phyloP scores from a whole-genome alignment of 2,797 vertebrate genomes.

The Vipera latastei region DNA sequence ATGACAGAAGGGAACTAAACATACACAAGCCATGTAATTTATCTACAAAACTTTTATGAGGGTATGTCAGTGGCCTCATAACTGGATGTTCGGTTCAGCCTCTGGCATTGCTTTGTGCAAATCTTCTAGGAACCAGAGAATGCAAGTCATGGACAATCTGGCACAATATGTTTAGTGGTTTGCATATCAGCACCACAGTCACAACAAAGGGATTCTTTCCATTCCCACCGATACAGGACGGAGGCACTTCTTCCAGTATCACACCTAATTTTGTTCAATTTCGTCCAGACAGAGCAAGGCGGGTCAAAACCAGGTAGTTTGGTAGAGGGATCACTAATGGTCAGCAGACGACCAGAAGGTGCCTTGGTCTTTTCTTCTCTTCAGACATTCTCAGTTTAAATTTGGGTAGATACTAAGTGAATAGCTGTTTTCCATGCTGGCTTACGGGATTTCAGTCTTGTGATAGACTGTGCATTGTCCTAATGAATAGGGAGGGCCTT shows the following conservation, averaged over 20 bases:
- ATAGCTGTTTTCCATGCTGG: background rate
- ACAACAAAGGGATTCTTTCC: background rate
- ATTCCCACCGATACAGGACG: background rate
- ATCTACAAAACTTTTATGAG: background rate
- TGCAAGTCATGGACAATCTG: background rate
- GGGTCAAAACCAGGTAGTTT: background rate
- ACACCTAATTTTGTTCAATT: background rate
- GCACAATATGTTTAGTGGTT: background rate
- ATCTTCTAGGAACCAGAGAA: background rate
- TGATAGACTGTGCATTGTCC: background rate
- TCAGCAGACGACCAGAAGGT: background rate
- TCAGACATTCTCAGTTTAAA: background rate
- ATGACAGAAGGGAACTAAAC: background rate
- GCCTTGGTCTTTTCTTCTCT: background rate
- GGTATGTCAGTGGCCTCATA: background rate
- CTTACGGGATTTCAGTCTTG: background rate
- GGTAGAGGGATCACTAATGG: background rate
- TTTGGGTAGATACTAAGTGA: background rate
- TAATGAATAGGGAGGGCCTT: background rate
- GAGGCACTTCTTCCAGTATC: background rate
- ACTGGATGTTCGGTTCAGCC: background rate
- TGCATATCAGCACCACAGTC: background rate
- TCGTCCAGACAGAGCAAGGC: background rate
- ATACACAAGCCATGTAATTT: background rate
- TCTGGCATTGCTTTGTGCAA: background rate